Conservation (phyloP, 2,888 invertebrate genomes). For the Ormyrus pomaceus region DNA sequence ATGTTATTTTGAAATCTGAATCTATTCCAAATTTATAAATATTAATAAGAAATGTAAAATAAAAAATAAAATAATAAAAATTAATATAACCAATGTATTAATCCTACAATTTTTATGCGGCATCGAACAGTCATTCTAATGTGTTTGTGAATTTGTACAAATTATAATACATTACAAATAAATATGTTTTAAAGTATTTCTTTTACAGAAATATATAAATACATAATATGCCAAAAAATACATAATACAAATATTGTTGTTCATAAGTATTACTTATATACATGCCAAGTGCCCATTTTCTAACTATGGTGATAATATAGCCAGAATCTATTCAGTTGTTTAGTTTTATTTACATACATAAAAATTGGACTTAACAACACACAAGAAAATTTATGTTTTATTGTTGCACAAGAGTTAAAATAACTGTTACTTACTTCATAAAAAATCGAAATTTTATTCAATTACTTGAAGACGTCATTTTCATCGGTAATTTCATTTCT, state of each 20-base stretch:
- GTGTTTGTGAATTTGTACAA: neutral
- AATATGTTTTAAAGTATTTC: neutral
- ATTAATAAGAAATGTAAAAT: no score
- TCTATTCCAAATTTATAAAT: no score
- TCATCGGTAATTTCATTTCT: no score
- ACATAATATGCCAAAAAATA: conserved; percentile 1
- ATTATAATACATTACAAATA: no score
- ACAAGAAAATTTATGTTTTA: neutral
- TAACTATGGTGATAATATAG: neutral
- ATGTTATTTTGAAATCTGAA: no score
- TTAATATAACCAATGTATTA: no score
- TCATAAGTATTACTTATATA: no score
- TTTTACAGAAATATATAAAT: conserved; percentile 2
- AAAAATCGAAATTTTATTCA: neutral
- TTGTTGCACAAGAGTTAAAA: neutral
- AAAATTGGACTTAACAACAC: conserved; percentile 4
- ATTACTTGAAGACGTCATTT: neutral
- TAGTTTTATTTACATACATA: neutral
- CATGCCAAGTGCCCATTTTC: conserved; percentile 1
- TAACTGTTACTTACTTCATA: conserved; percentile 20
- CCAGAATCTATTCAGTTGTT: neutral
- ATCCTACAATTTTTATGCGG: no score
- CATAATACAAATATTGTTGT: neutral
- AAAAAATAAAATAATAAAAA: no score
- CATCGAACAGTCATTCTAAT: no score